Percentiles rank a stretch among this genome's conserved stretches.
phyloP scores from a whole-genome alignment of 2,113 vertebrate species.

The Sakesphorus luctuosus region DNA sequence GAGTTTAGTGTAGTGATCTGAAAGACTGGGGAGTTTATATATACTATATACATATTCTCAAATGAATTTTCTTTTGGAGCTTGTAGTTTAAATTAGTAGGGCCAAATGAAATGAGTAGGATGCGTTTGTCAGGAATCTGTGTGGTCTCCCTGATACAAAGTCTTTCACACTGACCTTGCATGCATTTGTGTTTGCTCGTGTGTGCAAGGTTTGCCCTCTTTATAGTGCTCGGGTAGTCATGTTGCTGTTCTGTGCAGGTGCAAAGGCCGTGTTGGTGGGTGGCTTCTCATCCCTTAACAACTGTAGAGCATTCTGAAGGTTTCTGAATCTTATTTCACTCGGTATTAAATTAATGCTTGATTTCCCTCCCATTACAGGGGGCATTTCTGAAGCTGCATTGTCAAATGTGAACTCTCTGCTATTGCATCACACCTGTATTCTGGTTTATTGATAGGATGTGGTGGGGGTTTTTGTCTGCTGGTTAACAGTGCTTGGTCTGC shows the following conservation, averaged over 20 bases:
- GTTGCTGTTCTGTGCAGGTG: accelerated
- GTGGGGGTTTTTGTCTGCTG: not conserved
- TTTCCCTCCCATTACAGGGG: not conserved
- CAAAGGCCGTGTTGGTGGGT: not conserved
- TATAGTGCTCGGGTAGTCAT: not conserved
- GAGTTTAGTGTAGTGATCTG: not conserved
- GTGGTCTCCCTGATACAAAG: not conserved
- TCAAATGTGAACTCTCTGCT: not conserved
- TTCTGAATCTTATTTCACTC: not conserved
- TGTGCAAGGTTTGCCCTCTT: not conserved
- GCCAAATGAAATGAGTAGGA: not conserved
- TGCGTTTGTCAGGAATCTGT: not conserved
- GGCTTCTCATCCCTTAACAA: not conserved
- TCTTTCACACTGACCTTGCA: not conserved
- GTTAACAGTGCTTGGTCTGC: not conserved
- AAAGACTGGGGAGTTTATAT: not conserved
- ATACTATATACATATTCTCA: not conserved
- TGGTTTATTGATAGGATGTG: not conserved
- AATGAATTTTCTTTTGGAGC: not conserved
- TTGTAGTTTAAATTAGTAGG: not conserved
- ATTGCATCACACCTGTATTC: not conserved
- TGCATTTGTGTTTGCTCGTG: not conserved
- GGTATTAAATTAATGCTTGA: not conserved
- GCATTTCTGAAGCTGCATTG: not conserved
- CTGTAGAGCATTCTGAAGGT: not conserved